Evolutionary conservation across 2,113 vertebrate species (phyloP).

Genomic region (Sylvietta virens): DNA sequence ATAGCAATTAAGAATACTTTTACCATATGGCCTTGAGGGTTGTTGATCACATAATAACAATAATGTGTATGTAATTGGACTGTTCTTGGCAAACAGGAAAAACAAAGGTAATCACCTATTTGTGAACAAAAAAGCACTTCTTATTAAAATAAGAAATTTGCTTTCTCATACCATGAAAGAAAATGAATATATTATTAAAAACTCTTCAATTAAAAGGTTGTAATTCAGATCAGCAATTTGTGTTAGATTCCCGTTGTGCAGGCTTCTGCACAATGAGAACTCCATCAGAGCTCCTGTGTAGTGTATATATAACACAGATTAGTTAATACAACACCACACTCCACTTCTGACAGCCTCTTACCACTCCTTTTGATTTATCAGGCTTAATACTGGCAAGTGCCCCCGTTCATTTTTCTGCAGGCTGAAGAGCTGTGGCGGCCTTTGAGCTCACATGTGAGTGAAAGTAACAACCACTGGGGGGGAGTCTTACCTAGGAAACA

Average conservation of each 20-base stretch:
- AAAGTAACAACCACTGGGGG: background rate
- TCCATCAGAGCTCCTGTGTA: background rate
- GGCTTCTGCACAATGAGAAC: background rate
- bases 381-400: background rate
- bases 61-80: background rate
- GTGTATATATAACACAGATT: rapidly evolving
- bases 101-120: background rate
- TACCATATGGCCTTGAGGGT: background rate
- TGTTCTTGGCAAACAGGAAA: background rate
- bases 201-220: background rate
- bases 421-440: background rate
- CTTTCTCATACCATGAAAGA: background rate
- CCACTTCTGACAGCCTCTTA: background rate
- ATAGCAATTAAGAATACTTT: background rate
- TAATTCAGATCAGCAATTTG: background rate
- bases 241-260: background rate
- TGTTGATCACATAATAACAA: background rate
- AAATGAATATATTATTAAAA: background rate
- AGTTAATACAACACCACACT: background rate
- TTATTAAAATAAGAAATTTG: background rate
- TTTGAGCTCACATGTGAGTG: background rate
- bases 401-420: background rate
- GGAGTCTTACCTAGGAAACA: background rate
- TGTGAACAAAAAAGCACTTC: background rate
- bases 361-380: background rate